Evolutionary conservation across 2,888 invertebrate genomes (phyloP), one percentile per base, ranked within the genome.

Genomic region (Agelastica alni): DNA sequence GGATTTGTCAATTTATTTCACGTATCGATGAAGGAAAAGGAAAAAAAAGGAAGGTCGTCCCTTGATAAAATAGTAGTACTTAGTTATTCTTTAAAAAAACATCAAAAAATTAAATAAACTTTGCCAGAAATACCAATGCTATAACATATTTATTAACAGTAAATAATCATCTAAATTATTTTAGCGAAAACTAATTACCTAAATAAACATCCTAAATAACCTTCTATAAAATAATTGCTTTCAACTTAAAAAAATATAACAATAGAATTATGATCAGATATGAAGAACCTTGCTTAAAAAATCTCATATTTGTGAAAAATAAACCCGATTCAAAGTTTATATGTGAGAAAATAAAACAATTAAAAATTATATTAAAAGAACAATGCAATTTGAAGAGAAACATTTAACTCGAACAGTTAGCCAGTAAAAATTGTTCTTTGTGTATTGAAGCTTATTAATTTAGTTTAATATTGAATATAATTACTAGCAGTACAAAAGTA

Each of bases 271-370:
- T 37, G 28, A 47, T 37, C 37, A 30, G 13, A 26, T 30, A 30
- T 14, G 39, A 20, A 48, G 18, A 28, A 37, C 39, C 48, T 48
- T 48, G 39, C 39, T 48, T 39, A 48, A 48, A n/a, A 28, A 39
- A 48, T 48, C 36, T 47, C 46, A 48, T 26, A 54, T 54, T 51
- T 51, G 54, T 52, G 41, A 48, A 55, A 58, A 55, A 58, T 52
- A 46, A 55, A 41, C 41, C n/a, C 41, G 37, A 45, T 45, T 46
- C 52, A 46, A 52, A 39, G 22, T 37, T 46, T 10, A 36, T 39
- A 41, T 39, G 44, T 53, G 59, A 48, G 53, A 59, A 55, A 51
- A 42, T 42, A 32, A 41, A 47, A 47, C 53, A 54, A 56, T 59
- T 53, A 56, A 47, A 53, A 47, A 44, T 53, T 52, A 53, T 51